Evolutionary conservation across 2,113 vertebrate species (phyloP), one percentile per base, ranked within the genome.

Genomic region (Cyphomyrus plagiostoma): DNA sequence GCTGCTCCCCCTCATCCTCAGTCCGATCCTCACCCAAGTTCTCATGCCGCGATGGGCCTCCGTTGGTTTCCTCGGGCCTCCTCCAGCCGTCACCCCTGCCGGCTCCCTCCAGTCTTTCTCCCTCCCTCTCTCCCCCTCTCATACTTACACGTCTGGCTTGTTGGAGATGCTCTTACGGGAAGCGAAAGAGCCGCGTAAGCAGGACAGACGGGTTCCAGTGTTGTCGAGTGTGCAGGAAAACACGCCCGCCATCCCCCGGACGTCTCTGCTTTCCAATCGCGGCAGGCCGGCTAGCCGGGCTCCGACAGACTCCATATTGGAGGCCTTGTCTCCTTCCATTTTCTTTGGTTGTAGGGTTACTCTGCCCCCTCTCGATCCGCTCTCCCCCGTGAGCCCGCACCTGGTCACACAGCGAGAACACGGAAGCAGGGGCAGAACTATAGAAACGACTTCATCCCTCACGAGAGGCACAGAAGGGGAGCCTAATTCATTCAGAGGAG

Each of bases 181-280:
- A 66, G 86, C n/a, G 89, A 94, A 93, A 93, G 89, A 91, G 93
- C 94, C 90, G 52, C 90, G 93, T 94, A 94, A 94, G 95, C 95
- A 95, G 89, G 83, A 90, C 90, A 77, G 83, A 86, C 92, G 90
- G 94, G 94, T 93, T 95, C 95, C 94, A 93, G 94, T 95, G 95
- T 92, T 95, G 95, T 95, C 92, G 94, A 96, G 93, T 91, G 77
- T 10, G 94, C 94, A 96, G 93, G 93, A 95, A 95, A 92, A 92
- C 91, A 87, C 91, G 91, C 91, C 90, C 93, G 89, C 86, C 88
- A 93, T 93, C 92, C 94, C 92, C 91, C 94, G 94, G 95, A 94
- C 94, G 91, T 92, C 94, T 94, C 92, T 93, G 94, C 92, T 35
- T 92, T 92, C 92, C 92, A 90, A 91, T 95, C 93, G 94, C 93